A percentile compares a stretch with the other conserved stretches of the same genome.
Evolutionary conservation across 2,797 vertebrate genomes (phyloP).

Genomic region (Danio aesculapii): DNA sequence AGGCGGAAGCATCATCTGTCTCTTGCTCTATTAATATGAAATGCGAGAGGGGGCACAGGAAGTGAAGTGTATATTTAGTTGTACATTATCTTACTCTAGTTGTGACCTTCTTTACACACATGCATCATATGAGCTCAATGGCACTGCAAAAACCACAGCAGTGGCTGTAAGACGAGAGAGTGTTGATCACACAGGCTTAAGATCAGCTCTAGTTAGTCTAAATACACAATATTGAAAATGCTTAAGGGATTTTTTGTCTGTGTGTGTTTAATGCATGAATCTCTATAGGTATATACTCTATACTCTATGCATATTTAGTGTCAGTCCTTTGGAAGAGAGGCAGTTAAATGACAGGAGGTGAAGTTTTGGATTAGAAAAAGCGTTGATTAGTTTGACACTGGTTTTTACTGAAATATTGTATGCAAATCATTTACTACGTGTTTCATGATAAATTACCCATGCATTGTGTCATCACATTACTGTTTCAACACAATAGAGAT

Average conservation of each 20-base stretch:
- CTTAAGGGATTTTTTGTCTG: constrained; percentile 5
- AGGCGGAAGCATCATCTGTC: constrained; percentile 62
- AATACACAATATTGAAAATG: neutral
- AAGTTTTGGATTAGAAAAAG: neutral
- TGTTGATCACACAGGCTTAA: constrained; percentile 26
- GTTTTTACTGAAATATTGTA: neutral
- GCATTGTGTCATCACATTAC: constrained; percentile 1
- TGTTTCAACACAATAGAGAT: neutral
- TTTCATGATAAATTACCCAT: neutral
- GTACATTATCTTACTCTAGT: constrained; percentile 65
- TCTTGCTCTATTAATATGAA: constrained; percentile 66
- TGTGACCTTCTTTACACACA: constrained; percentile 63
- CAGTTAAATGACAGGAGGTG: neutral
- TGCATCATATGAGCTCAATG: constrained; percentile 38
- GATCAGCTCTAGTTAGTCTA: constrained; percentile 1
- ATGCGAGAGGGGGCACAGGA: constrained; percentile 73
- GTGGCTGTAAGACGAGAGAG: constrained; percentile 24
- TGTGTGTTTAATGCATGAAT: neutral
- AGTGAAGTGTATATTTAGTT: constrained; percentile 74
- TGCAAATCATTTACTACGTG: no score
- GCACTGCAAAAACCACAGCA: constrained; percentile 36
- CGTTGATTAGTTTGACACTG: constrained; percentile 9
- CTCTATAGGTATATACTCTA: neutral
- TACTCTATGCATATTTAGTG: no score
- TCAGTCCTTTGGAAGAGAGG: neutral